These are phyloP conservation scores for Coelopa frigida DNA, from an alignment of 1,140 invertebrate genomes.

Conservation along the genomic window DNA sequence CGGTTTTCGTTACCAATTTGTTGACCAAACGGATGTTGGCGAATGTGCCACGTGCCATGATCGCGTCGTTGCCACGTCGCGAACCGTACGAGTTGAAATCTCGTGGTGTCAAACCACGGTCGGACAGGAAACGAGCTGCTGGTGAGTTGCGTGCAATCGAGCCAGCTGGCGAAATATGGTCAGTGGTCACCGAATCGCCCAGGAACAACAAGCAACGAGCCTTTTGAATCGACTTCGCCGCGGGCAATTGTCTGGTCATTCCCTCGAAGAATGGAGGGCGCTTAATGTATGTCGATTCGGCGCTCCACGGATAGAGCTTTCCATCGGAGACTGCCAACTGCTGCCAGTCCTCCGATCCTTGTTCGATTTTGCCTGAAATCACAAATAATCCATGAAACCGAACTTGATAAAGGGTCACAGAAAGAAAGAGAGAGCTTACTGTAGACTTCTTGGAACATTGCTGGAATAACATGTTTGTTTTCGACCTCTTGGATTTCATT, in stretches of 20 bases:
- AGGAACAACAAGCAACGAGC: constrained; percentile 79
- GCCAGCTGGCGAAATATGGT: constrained; percentile 97
- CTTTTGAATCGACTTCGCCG: constrained; percentile 50
- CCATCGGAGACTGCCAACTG: constrained; percentile 68
- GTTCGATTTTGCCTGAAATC: constrained; percentile 62
- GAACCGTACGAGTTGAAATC: constrained; percentile 99
- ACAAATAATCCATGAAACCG: not conserved
- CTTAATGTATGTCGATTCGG: constrained; percentile 91
- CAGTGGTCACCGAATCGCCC: constrained; percentile 94
- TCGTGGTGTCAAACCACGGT: constrained; percentile 74
- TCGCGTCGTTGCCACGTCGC: constrained; percentile 86
- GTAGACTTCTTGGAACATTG: constrained; percentile 92
- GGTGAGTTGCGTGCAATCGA: constrained; percentile 92
- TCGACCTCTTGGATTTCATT: constrained; percentile 86
- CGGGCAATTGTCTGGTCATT: constrained; percentile 62
- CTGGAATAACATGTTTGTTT: constrained; percentile 82
- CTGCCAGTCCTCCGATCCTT: constrained; percentile 83
- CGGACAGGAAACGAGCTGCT: constrained; percentile 80
- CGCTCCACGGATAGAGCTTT: constrained; percentile 89
- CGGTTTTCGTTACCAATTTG: constrained; percentile 75
- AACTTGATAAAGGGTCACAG: not conserved
- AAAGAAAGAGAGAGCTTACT: constrained; percentile 22
- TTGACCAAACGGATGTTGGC: constrained; percentile 96
- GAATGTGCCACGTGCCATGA: constrained; percentile 97
- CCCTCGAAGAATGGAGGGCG: constrained; percentile 92